Percentiles rank a stretch among this genome's conserved stretches.
Conservation (phyloP, 2,797 vertebrate genomes). For the Bucorvus abyssinicus region DNA sequence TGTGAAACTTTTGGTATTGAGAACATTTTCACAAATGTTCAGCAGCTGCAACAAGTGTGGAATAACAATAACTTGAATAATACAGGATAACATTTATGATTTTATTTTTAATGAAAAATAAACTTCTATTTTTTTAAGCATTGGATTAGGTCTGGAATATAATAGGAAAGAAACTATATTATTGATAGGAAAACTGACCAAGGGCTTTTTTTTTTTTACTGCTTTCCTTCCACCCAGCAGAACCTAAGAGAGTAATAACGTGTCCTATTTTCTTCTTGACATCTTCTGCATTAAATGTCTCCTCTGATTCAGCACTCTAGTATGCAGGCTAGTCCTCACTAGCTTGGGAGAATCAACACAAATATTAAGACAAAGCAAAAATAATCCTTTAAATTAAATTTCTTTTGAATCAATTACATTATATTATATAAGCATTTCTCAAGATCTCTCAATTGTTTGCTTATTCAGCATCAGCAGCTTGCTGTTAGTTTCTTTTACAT, state of each 20-base stretch:
- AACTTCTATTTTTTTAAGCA: neutral
- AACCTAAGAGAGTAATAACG: neutral
- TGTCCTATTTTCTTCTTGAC: neutral
- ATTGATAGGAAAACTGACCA: neutral
- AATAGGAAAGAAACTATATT: neutral
- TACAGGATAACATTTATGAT: neutral
- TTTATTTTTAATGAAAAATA: neutral
- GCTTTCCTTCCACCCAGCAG: neutral
- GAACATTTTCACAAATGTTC: neutral
- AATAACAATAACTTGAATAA: neutral
- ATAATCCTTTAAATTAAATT: neutral
- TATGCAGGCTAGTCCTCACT: neutral
- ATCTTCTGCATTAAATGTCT: neutral
- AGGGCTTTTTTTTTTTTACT: neutral
- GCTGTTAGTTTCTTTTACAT: neutral
- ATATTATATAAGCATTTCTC: neutral
- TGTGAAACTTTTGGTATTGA: neutral
- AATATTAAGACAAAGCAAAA: neutral
- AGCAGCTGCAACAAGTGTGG: neutral
- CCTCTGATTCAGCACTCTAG: neutral
- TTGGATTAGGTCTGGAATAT: neutral
- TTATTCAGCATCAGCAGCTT: neutral
- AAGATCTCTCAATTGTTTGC: neutral
- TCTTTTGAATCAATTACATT: neutral
- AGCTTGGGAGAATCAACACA: neutral